Evolutionary conservation across 2,113 vertebrate species (phyloP), one percentile per base, ranked within the genome.

Genomic region (Nematolebias whitei): DNA sequence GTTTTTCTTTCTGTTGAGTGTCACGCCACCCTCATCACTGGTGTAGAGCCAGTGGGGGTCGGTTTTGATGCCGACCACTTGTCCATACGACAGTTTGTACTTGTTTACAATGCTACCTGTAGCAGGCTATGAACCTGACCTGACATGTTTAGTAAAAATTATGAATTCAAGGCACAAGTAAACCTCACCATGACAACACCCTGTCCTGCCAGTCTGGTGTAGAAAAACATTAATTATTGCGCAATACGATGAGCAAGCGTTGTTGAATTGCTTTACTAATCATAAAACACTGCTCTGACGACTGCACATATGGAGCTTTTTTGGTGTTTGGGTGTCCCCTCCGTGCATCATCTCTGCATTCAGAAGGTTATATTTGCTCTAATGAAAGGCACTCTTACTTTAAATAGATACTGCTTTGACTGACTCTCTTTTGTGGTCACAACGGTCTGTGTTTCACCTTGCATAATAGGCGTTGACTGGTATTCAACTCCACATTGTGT

Each of bases 381-480:
- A 22, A 40, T 51, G 24, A 54, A 43, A 45, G 19, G 39, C 20
- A 45, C 47, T 26, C 35, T 48, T 49, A 8, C 18, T 66, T 54
- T 56, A 24, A 69, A 70, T 59, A 51, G 44, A 32, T 40, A 1
- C 26, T 50, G 63, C 66, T 75, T 53, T 66, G 51, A 41, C 59
- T 50, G 39, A 11, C 64, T 35, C 41, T 68, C 18, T 13, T 5
- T 32, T 79, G 76, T 58, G 20, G 71, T 56, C 47, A n/a, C 24
- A 79, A 63, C 50, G 11, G 63, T 56, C 60, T 23, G 39, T 48
- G 59, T 10, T 35, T 76, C 74, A 71, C 81, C 84, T 82, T 84
- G 76, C 72, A 78, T 82, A 87, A 84, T 74, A 76, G 86, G 74
- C 85, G 63, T 64, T 64, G 72, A 68, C 78, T 84, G 87, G 88